phyloP scores from a whole-genome alignment of 2,113 vertebrate genomes.

The Polyodon spathula region DNA sequence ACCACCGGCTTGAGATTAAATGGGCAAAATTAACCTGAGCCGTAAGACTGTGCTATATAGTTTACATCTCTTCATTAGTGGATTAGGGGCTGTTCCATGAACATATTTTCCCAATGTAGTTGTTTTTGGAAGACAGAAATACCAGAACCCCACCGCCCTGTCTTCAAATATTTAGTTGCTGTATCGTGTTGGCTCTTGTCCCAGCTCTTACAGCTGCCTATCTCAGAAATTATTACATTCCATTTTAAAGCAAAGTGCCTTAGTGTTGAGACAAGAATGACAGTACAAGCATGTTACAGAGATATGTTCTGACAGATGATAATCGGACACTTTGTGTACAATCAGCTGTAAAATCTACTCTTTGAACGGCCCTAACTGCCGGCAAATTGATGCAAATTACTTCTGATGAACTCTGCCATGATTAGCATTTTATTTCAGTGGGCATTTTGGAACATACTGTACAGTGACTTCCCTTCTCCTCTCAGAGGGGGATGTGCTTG shows the following conservation, averaged over 20 bases:
- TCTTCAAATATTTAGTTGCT: not conserved
- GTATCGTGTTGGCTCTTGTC: not conserved
- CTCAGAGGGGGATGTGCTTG: too few relatives aligned
- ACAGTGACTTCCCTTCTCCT: too few relatives aligned
- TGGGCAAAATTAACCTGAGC: too few relatives aligned
- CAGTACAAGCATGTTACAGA: not conserved
- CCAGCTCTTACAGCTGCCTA: not conserved
- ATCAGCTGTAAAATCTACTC: conserved; percentile 34
- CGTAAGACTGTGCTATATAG: too few relatives aligned
- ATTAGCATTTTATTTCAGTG: too few relatives aligned
- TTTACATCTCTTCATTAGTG: too few relatives aligned
- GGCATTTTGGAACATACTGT: too few relatives aligned
- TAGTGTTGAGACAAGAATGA: not conserved
- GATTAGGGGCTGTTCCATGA: too few relatives aligned
- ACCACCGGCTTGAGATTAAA: too few relatives aligned
- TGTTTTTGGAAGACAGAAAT: not conserved
- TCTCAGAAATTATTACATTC: not conserved
- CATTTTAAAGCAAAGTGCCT: not conserved
- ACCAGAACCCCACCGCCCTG: not conserved
- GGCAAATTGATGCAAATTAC: conserved; percentile 22
- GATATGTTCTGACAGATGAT: conserved; percentile 22
- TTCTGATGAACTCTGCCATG: conserved; percentile 7
- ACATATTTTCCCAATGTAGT: too few relatives aligned
- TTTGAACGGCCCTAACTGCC: conserved; percentile 14
- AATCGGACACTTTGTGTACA: conserved; percentile 34